Base-by-base conservation (phyloP, 1,140 invertebrate genomes). In the Metopolophium dirhodum region DNA sequence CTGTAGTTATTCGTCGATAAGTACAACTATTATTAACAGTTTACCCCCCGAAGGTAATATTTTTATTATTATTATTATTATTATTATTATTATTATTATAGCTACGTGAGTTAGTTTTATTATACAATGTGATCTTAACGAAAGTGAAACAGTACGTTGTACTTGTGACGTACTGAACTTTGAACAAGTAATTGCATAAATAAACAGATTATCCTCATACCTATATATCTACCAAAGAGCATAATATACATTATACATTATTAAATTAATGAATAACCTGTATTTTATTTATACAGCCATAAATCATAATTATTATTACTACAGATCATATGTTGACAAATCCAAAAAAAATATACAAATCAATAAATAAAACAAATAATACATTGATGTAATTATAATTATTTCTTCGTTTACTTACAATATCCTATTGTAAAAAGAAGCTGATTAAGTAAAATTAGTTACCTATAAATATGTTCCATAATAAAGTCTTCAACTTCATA, bases 11-110 rank as follows among this genome's bases (percentile, higher is more conserved):
- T 68, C 37, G 35, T 68, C 35, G 26, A 30, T 88, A 51, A 20
- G 37, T 91, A 82, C 47, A 49, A n/a, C 41, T 91, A 91, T 51
- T 49, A 88, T 77, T 91, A 91, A n/a, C 30, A 82, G 41, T 91
- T 91, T 68, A 57, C 51, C 90, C 41, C 41, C 57, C 9, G 4
- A 26, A 37, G 57, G 26, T 47, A 86, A 14, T 47, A 47, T 83
- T 83, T 41, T 83, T 37, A 82, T 37, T 20, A 18, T 20, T 35
- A n/a, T 83, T 83, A 83, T 83, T 37, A 82, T 37, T 20, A 18
- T 20, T 35, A n/a, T 82, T 82, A 83, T 83, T 83, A 83, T 83
- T 83, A 82, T 82, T 77, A 77, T 77, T 68, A 68, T n/a, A 45
- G 37, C 22, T 85, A 85, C 14, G 4, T 45, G 85, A 47, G 37